A percentile compares a stretch with the other conserved stretches of the same genome.
These are phyloP conservation scores for Sebastes minor DNA, from an alignment of 2,797 vertebrate species.

Conservation along the genomic window DNA sequence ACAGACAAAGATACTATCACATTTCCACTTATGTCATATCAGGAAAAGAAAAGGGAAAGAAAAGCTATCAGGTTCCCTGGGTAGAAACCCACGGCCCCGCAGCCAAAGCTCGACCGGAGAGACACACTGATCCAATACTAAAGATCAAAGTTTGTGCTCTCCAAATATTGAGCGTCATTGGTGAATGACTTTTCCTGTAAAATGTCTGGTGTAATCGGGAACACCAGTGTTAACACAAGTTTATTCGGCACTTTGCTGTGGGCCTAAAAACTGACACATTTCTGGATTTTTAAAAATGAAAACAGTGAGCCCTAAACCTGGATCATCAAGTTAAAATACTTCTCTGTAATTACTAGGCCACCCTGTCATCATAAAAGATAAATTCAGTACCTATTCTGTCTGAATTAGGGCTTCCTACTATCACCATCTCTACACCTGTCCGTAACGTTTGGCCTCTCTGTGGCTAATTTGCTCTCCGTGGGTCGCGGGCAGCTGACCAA, in stretches of 20 bases:
- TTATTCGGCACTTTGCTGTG: not conserved
- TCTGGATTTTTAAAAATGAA: not conserved
- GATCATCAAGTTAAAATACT: not conserved
- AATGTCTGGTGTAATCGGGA: no score
- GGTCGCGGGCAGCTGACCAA: constrained; percentile 25
- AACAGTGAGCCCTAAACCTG: not conserved
- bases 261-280: not conserved
- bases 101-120: no score
- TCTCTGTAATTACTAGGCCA: not conserved
- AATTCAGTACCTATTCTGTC: not conserved
- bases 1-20: no score
- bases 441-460: constrained; percentile 1
- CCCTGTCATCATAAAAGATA: not conserved
- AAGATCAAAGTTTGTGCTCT: no score
- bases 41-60: no score
- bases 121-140: no score
- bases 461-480: not conserved
- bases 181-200: no score
- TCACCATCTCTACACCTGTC: not conserved
- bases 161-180: no score
- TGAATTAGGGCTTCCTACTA: not conserved
- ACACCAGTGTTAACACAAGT: no score
- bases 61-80: no score
- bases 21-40: no score
- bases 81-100: no score